Evolutionary conservation across 2,113 vertebrate genomes (phyloP), one percentile per base, ranked within the genome.

Genomic region (Mesembrinibis cayennensis): DNA sequence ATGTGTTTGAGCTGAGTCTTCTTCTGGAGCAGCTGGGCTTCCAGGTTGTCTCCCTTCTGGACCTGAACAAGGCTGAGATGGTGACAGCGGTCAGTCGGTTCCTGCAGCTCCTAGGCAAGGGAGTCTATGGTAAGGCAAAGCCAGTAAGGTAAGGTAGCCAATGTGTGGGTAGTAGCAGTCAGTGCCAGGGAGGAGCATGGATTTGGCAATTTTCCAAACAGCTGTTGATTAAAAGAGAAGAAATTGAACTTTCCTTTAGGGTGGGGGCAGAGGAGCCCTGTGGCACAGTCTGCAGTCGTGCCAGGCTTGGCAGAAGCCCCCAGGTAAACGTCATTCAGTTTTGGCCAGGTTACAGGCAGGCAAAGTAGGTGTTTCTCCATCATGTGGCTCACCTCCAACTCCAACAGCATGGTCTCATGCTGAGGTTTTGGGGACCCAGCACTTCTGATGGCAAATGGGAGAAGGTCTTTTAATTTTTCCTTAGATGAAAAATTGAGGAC

Each of bases 1-100:
- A 99, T 36, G 99, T 99, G 27, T 98, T 98, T 56, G 98, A 99
- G 96, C 97, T 99, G 76, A 97, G 98, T 29, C 98, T 67, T 86
- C 98, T 98, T 23, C 97, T 99, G 74, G 98, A 98, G 83, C 98
- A 98, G 70, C 97, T 99, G 16, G 97, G 87, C 84, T 99, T 99
- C 96, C 98, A 98, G 85, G 98, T 99, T 17, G 98, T 99, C 40
- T 99, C 99, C 44, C 97, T 99, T 90, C 97, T 99, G 90, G 99
- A 99, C 90, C 98, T 99, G 94, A 99, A 97, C 70, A 98, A 97
- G 78, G 96, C 97, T 38, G 99, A 99, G 96, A 99, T 99, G 99
- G 92, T 89, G 3, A 77, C 97, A 23, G 98, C 98, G 0, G 98
- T 99, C 42, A 94, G 98, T 30, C 97, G 59, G 78, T 99, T 99